phyloP scores from a whole-genome alignment of 2,888 invertebrate species.

The Trilocha varians region DNA sequence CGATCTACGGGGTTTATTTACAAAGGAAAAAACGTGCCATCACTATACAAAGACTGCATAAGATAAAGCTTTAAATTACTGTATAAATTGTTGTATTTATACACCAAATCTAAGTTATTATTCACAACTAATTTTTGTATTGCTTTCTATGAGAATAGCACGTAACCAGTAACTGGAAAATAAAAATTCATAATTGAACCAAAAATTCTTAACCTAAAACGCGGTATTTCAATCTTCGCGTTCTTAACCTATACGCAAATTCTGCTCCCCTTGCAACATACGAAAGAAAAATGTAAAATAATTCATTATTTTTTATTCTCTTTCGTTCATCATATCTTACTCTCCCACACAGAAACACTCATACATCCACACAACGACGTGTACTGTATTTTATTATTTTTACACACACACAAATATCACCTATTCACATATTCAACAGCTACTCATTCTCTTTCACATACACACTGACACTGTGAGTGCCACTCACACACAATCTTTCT shows the following conservation, averaged over 20 bases:
- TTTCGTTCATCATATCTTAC: too few relatives aligned
- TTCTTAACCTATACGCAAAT: not conserved
- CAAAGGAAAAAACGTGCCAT: not conserved
- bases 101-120: not conserved
- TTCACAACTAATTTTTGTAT: constrained; percentile 1
- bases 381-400: too few relatives aligned
- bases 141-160: constrained; percentile 4
- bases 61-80: constrained; percentile 3
- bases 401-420: too few relatives aligned
- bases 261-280: too few relatives aligned
- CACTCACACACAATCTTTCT: too few relatives aligned
- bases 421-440: too few relatives aligned
- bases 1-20: not conserved
- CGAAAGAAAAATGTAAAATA: too few relatives aligned
- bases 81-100: constrained; percentile 5
- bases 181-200: constrained; percentile 2
- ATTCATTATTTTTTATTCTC: too few relatives aligned
- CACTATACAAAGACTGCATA: constrained; percentile 1
- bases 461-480: too few relatives aligned
- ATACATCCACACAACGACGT: too few relatives aligned
- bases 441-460: too few relatives aligned
- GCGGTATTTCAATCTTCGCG: not conserved
- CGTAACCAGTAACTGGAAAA: constrained; percentile 1
- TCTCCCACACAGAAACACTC: too few relatives aligned
- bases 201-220: not conserved